phyloP scores from a whole-genome alignment of 1,140 invertebrate genomes.

The Sitophilus oryzae region DNA sequence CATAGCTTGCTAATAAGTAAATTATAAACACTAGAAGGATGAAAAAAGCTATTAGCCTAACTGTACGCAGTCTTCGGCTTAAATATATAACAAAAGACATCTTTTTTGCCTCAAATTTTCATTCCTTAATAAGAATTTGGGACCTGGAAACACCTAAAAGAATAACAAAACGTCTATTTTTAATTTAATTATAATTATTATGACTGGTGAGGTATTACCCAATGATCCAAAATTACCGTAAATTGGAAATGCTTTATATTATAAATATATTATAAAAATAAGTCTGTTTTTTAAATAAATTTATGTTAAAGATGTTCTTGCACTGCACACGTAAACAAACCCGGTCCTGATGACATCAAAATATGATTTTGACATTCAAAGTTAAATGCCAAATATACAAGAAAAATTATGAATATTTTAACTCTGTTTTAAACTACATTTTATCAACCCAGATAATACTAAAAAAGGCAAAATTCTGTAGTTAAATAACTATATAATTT shows the following conservation, averaged over 20 bases:
- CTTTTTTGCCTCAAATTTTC: conserved; percentile 1
- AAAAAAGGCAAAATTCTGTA: too few relatives aligned
- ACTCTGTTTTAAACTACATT: too few relatives aligned
- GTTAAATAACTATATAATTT: too few relatives aligned
- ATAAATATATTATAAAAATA: too few relatives aligned
- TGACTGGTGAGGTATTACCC: too few relatives aligned
- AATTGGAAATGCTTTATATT: too few relatives aligned
- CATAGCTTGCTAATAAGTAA: conserved; percentile 21
- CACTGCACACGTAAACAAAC: conserved; percentile 25
- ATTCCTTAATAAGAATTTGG: neutral
- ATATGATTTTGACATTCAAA: too few relatives aligned
- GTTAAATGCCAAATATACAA: neutral
- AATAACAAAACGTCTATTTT: neutral
- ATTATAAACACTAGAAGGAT: conserved; percentile 16
- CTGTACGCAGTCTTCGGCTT: conserved; percentile 18
- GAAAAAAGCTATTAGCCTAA: conserved; percentile 13
- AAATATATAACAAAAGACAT: conserved; percentile 24
- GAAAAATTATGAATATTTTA: neutral
- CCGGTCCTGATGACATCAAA: neutral
- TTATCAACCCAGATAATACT: too few relatives aligned
- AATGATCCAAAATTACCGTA: too few relatives aligned
- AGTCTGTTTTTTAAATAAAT: too few relatives aligned
- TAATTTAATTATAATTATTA: too few relatives aligned
- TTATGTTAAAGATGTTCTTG: too few relatives aligned
- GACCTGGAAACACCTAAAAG: neutral